Evolutionary conservation across 2,113 vertebrate species (phyloP).

Genomic region (Salvelinus namaycush): DNA sequence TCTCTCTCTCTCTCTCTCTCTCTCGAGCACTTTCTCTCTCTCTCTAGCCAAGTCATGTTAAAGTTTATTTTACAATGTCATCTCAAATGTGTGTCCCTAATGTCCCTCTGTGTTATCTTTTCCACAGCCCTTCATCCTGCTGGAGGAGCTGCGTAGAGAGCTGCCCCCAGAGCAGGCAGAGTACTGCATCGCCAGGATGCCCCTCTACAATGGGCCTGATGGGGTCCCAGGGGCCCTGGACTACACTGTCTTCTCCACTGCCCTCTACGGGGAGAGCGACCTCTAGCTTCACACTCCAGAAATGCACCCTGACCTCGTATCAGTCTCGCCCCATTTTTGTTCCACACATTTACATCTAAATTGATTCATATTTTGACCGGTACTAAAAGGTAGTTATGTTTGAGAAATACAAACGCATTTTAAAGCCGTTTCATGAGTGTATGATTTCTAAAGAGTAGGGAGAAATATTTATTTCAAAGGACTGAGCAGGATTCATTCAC

Average conservation of each 20-base stretch:
- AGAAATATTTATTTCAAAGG: not conserved
- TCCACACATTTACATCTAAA: too few relatives aligned
- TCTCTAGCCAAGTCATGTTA: not conserved
- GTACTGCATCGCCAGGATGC: conserved; percentile 87
- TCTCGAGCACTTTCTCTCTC: too few relatives aligned
- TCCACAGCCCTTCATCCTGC: conserved; percentile 76
- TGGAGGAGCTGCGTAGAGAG: conserved; percentile 83
- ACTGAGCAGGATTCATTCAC: not conserved
- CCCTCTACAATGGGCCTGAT: conserved; percentile 74
- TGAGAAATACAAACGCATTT: too few relatives aligned
- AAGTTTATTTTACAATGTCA: too few relatives aligned
- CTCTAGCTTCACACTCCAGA: conserved; percentile 63
- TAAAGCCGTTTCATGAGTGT: not conserved
- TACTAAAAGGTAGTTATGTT: too few relatives aligned
- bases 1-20: not conserved
- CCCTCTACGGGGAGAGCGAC: conserved; percentile 86
- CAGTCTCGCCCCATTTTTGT: too few relatives aligned
- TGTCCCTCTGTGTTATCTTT: conserved; percentile 12
- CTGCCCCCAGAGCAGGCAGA: conserved; percentile 86
- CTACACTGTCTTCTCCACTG: conserved; percentile 85
- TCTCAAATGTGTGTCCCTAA: not conserved
- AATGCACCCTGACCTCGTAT: too few relatives aligned
- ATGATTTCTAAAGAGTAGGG: not conserved
- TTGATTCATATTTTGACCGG: too few relatives aligned
- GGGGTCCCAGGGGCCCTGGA: conserved; percentile 81